These are phyloP conservation scores for Ctenochaetus hawaiiensis DNA, from an alignment of 2,797 vertebrate species.

Conservation along the genomic window DNA sequence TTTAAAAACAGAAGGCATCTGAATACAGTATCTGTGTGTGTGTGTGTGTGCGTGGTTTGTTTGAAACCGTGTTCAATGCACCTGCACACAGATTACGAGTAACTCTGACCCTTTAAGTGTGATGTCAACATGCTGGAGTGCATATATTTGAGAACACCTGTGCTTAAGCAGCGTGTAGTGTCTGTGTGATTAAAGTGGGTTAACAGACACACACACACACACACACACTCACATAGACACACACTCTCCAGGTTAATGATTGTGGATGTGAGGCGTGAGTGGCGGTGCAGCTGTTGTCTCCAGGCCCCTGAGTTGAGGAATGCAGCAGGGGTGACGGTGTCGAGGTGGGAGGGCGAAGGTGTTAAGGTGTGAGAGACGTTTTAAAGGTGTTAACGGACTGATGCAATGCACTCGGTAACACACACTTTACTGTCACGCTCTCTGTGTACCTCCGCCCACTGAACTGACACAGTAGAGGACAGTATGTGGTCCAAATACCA, in stretches of 20 bases:
- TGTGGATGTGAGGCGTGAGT: slow-evolving; percentile 48
- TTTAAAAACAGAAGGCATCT: neutral
- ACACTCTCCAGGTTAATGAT: slow-evolving; percentile 60
- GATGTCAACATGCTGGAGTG: slow-evolving; percentile 40
- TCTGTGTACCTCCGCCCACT: slow-evolving; percentile 1
- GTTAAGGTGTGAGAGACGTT: slow-evolving; percentile 56
- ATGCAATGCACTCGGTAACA: slow-evolving; percentile 27
- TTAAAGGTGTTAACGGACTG: slow-evolving; percentile 52
- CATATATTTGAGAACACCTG: slow-evolving; percentile 45
- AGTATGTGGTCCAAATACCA: slow-evolving; percentile 12
- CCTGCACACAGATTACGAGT: slow-evolving; percentile 47
- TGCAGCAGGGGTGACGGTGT: slow-evolving; percentile 46
- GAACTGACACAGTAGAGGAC: neutral
- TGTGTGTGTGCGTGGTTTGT: neutral
- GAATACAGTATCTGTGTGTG: neutral
- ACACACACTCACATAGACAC: slow-evolving; percentile 18
- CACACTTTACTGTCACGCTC: slow-evolving; percentile 10
- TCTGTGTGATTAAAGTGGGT: slow-evolving; percentile 40
- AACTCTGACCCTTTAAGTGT: slow-evolving; percentile 41
- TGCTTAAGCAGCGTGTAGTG: slow-evolving; percentile 9
- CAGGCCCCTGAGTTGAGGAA: slow-evolving; percentile 49
- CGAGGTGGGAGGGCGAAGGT: slow-evolving; percentile 30
- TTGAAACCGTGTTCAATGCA: slow-evolving; percentile 13
- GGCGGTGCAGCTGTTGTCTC: slow-evolving; percentile 65
- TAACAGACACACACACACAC: slow-evolving; percentile 21